These are phyloP conservation scores for Lepidurus couesii DNA, from an alignment of 1,140 invertebrate genomes.

Conservation along the genomic window DNA sequence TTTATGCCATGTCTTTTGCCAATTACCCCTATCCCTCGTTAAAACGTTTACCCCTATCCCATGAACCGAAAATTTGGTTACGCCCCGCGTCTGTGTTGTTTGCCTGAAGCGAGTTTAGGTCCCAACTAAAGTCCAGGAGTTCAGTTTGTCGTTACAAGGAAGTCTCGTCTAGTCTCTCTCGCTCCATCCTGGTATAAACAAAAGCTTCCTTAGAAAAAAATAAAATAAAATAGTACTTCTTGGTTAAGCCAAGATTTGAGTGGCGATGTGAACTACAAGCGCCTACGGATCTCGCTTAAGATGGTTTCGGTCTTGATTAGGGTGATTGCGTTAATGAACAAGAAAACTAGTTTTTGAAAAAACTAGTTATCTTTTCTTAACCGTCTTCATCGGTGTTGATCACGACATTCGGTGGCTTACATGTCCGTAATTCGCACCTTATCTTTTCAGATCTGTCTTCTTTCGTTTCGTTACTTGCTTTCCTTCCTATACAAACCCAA, in stretches of 20 bases:
- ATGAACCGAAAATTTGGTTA: background rate
- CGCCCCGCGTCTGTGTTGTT: background rate
- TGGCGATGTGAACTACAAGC: background rate
- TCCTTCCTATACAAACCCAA: background rate
- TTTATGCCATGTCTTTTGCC: background rate
- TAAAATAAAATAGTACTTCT: background rate
- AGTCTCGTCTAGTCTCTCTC: background rate
- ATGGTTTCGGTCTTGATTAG: background rate
- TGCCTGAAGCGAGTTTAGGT: background rate
- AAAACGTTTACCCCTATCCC: background rate
- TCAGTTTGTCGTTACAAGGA: background rate
- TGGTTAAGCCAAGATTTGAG: background rate
- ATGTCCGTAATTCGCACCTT: background rate
- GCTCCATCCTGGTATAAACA: background rate
- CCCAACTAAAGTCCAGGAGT: background rate
- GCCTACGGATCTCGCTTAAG: background rate
- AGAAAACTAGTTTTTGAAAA: background rate
- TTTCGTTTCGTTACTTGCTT: background rate
- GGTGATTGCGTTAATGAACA: background rate
- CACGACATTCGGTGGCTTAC: background rate
- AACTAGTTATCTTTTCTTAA: background rate
- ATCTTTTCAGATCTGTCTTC: background rate
- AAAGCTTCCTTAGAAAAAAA: background rate
- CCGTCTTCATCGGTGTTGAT: background rate
- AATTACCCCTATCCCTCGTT: background rate